Conservation (phyloP, 2,888 invertebrate species). For the Junonia oenone region DNA sequence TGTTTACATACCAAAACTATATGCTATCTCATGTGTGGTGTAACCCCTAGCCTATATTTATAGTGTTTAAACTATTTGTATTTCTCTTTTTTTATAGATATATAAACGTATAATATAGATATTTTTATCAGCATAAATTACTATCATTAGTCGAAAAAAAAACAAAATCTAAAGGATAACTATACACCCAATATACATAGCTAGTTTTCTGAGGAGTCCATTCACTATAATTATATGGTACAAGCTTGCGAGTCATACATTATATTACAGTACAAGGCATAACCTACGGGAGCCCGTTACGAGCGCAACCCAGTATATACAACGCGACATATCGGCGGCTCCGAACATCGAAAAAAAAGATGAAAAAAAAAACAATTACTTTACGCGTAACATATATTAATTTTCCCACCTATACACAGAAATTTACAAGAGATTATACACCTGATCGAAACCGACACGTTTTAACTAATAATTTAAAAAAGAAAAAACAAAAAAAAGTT, state of each 20-base stretch:
- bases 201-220: conserved; percentile 57
- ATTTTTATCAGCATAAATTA: conserved; percentile 76
- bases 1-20: conserved; percentile 77
- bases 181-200: conserved; percentile 78
- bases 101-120: conserved; percentile 70
- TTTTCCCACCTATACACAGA: conserved; percentile 75
- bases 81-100: conserved; percentile 64
- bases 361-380: conserved; percentile 58
- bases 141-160: conserved; percentile 72
- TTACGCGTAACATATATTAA: conserved; percentile 73
- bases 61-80: conserved; percentile 77
- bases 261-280: conserved; percentile 71
- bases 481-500: conserved; percentile 35
- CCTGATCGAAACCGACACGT: conserved; percentile 48
- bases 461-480: conserved; percentile 59
- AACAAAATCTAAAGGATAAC: conserved; percentile 68
- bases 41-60: conserved; percentile 76
- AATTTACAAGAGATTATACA: conserved; percentile 75
- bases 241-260: conserved; percentile 61
- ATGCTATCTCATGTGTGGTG: conserved; percentile 69
- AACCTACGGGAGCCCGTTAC: conserved; percentile 47
- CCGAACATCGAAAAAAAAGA: conserved; percentile 39
- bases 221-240: conserved; percentile 65
- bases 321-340: conserved; percentile 40
- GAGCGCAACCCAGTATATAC: conserved; percentile 50